A percentile compares a stretch with the other conserved stretches of the same genome.
Conservation (phyloP, 2,113 vertebrate species). For the Chunga burmeisteri region DNA sequence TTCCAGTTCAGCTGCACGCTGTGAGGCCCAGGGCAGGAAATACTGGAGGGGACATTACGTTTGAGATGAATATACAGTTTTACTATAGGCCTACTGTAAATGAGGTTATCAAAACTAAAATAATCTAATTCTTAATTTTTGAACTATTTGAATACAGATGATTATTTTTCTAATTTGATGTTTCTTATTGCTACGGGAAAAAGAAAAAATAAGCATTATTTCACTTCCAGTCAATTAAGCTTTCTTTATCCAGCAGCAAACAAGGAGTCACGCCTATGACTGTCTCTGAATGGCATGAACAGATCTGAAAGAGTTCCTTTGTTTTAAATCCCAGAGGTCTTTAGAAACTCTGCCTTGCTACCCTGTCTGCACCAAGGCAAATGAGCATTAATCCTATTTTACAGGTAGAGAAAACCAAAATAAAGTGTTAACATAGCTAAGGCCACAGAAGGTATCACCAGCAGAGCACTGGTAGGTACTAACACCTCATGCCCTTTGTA, state of each 20-base stretch:
- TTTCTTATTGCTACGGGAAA: not conserved
- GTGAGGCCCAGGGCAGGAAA: not conserved
- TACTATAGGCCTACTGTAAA: not conserved
- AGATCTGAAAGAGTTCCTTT: not conserved
- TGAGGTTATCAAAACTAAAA: not conserved
- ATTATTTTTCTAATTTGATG: not conserved
- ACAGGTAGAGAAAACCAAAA: not conserved
- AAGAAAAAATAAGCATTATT: not conserved
- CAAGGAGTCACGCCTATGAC: not conserved
- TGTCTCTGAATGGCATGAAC: not conserved
- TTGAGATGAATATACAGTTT: not conserved
- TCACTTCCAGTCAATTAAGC: not conserved
- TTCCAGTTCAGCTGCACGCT: not conserved
- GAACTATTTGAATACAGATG: not conserved
- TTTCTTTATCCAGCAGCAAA: not conserved
- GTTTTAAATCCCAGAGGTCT: not conserved
- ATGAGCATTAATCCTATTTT: not conserved
- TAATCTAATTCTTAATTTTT: not conserved
- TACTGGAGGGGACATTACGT: not conserved
- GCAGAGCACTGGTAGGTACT: not conserved
- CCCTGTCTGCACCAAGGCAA: not conserved
- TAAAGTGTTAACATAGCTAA: not conserved
- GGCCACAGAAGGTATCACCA: not conserved
- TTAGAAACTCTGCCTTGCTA: not conserved
- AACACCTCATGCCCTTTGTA: not conserved